Evolutionary conservation across 2,888 invertebrate species (phyloP), one percentile per base, ranked within the genome.

Genomic region (Scelioninae gen. 1): DNA sequence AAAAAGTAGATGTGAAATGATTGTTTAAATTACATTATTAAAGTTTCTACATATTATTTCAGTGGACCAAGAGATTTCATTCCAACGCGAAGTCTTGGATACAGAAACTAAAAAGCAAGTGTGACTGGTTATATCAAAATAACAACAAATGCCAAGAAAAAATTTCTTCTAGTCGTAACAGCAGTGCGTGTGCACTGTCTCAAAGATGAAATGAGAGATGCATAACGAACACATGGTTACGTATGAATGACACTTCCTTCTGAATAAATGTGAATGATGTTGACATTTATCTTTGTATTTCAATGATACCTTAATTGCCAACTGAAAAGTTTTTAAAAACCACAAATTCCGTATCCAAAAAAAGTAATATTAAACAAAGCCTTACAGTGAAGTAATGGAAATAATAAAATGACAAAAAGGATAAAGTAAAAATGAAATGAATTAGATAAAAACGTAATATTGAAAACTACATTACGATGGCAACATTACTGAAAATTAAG

Each of bases 151-250:
- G 77, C 78, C 78, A 83, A 83, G 71, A 69, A 77, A 84, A 75
- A 47, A 75, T 74, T 74, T 75, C 63, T 82, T 84, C 84, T 84
- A 84, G 84, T 84, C 84, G 71, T 45, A 79, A 82, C 63, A 71
- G 78, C 77, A 84, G 82, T 72, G 84, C 76, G 31, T 5, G 8
- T 15, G 75, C 79, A 65, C 84, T 84, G 84, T 55, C 62, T 81
- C 82, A 84, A 84, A 78, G 78, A 82, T 76, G 68, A 75, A 76
- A 62, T 76, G 69, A 31, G 71, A 69, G 68, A 58, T 78, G 45
- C 38, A 65, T 66, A 74, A 78, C 29, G 76, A 78, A 72, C 43
- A 63, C 49, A 72, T 82, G 69, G 15, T 74, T 43, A 71, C 45
- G 75, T 69, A 49, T 56, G 75, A 71, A 78, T 78, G 77, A 77